Evolutionary conservation across 1,140 invertebrate species (phyloP), one percentile per base, ranked within the genome.

Genomic region (Fopius arisanus): DNA sequence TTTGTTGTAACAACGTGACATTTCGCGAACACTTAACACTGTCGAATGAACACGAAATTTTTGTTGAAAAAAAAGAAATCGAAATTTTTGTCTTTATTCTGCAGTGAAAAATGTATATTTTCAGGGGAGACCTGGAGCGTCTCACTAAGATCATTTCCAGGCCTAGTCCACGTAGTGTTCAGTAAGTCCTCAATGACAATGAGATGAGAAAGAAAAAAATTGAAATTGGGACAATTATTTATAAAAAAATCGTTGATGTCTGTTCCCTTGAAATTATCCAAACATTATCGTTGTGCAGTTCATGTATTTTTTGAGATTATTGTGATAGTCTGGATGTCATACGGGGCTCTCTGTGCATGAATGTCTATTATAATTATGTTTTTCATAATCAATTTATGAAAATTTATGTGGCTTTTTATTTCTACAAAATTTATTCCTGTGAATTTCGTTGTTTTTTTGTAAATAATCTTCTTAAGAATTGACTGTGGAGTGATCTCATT

Each of bases 121-220:
- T 89, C 90, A 92, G 91, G 89, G 91, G 91, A 83, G 91, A 92
- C 88, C 85, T 88, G 82, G 82, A 82, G 78, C 82, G 81, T 82
- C 84, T 87, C 76, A 77, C 83, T 83, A 86, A 86, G 79, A 88
- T 84, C 74, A 78, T 83, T 81, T 82, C 84, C 74, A 84, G 83
- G 84, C 83, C 83, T 86, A 87, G 81, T 79, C 81, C 84, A 81
- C 81, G 76, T 83, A 82, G 80, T 79, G 75, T 86, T 86, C 83
- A 88, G 86, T 87, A 88, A 88, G 86, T 87, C 77, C 75, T 75
- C 80, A 73, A 75, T 75, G 71, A 67, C 48, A 77, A 73, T 63
- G 21, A 70, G 23, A 70, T 21, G 41, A 48, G 12, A 9, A 21
- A 23, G n/a, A 68, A 67, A 67, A 21, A 69, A 67, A 67, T 67